Conservation (phyloP, 1,140 invertebrate genomes). For the Drosophila sproati region DNA sequence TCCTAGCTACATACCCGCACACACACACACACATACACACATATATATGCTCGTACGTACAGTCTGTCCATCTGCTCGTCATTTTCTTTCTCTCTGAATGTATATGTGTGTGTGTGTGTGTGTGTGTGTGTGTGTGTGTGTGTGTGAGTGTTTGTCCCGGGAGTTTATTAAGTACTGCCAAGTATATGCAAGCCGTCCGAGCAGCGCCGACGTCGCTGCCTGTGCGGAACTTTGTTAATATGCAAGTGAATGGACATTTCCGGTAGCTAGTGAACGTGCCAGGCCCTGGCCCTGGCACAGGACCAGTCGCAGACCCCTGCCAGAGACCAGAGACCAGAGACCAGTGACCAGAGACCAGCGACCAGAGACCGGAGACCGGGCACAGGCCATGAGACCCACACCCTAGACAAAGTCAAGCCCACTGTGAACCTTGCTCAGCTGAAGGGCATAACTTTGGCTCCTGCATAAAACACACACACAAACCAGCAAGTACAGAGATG, state of each 20-base stretch:
- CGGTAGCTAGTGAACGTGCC: constrained; percentile 78
- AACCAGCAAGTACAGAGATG: constrained; percentile 24
- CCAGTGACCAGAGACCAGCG: constrained; percentile 28
- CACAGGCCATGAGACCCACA: constrained; percentile 36
- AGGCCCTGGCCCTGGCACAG: constrained; percentile 21
- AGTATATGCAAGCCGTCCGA: constrained; percentile 53
- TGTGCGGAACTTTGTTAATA: constrained; percentile 83
- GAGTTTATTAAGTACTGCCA: constrained; percentile 81
- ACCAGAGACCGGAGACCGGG: constrained; percentile 31
- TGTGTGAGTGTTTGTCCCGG: constrained; percentile 42
- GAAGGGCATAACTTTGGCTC: constrained; percentile 58
- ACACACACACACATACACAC: not conserved
- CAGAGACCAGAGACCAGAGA: constrained; percentile 31
- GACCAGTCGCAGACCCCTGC: constrained; percentile 2
- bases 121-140: constrained; percentile 22
- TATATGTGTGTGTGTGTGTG: not conserved
- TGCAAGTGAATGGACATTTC: constrained; percentile 83
- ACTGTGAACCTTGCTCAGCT: constrained; percentile 48
- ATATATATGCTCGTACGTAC: not conserved
- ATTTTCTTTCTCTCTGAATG: constrained; percentile 18
- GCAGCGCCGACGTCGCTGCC: constrained; percentile 46
- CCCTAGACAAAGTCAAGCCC: constrained; percentile 18
- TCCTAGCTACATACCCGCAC: constrained; percentile 20
- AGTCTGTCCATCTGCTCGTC: constrained; percentile 34
- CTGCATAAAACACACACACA: constrained; percentile 30